Percentiles rank a stretch among this genome's conserved stretches.
These are phyloP conservation scores for human (Homo sapiens) DNA, from an alignment of 2,113 vertebrate species.

Conservation along the genomic window DNA sequence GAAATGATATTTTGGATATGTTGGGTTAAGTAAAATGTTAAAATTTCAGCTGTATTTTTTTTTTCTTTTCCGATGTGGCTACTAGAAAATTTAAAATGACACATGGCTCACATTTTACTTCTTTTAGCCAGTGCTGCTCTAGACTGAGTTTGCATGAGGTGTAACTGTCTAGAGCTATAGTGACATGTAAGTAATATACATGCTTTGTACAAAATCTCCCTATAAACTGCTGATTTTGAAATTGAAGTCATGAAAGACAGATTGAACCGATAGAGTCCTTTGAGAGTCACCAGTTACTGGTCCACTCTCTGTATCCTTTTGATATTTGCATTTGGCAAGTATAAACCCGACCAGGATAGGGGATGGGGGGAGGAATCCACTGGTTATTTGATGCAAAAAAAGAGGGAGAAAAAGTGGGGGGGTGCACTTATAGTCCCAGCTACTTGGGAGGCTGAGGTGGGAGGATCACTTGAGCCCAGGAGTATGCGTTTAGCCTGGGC, in stretches of 20 bases:
- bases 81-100: background rate
- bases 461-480: background rate
- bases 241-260: background rate
- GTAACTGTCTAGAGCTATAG: background rate
- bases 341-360: background rate
- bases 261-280: background rate
- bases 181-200: background rate
- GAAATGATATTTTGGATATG: background rate
- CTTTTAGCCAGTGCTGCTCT: background rate
- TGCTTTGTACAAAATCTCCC: background rate
- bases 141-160: background rate
- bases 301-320: background rate
- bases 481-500: background rate
- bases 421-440: background rate
- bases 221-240: background rate
- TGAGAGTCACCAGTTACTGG: background rate
- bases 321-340: background rate
- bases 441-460: background rate
- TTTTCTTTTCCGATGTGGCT: background rate
- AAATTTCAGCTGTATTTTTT: background rate
- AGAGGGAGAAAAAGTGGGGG: background rate
- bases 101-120: background rate
- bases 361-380: background rate
- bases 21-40: background rate
- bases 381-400: background rate